Conservation (phyloP, 2,888 invertebrate species). For the Apoderus coryli region DNA sequence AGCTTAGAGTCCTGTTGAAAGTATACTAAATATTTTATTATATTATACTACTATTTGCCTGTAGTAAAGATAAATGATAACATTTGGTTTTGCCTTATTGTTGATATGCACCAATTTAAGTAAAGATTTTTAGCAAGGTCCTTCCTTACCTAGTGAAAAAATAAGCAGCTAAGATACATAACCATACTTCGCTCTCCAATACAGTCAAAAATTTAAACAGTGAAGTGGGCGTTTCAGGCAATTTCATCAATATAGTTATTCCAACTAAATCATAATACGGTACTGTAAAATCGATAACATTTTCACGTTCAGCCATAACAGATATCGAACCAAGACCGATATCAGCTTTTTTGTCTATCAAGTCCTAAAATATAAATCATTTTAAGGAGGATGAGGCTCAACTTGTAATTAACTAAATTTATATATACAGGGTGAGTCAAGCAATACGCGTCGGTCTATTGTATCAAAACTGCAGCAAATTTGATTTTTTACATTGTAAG, state of each 20-base stretch:
- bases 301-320: slow-evolving; percentile 94
- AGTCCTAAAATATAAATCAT: too few species aligned
- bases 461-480: too few species aligned
- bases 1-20: too few species aligned
- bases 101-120: too few species aligned
- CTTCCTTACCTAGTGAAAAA: slow-evolving; percentile 81
- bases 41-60: not conserved
- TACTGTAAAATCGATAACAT: slow-evolving; percentile 94
- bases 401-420: too few species aligned
- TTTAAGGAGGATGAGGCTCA: too few species aligned
- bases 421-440: too few species aligned
- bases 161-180: slow-evolving; percentile 88
- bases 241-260: slow-evolving; percentile 89
- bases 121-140: slow-evolving; percentile 1
- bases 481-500: too few species aligned
- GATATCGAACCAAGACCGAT: slow-evolving; percentile 88
- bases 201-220: slow-evolving; percentile 95
- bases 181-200: slow-evolving; percentile 91
- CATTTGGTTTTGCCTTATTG: too few species aligned
- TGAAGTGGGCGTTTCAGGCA: slow-evolving; percentile 78
- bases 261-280: slow-evolving; percentile 97
- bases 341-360: slow-evolving; percentile 58
- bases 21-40: too few species aligned
- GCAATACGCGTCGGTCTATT: too few species aligned
- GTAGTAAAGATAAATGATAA: too few species aligned